Evolutionary conservation across 2,797 vertebrate genomes (phyloP).

Genomic region (Xenopus petersii): DNA sequence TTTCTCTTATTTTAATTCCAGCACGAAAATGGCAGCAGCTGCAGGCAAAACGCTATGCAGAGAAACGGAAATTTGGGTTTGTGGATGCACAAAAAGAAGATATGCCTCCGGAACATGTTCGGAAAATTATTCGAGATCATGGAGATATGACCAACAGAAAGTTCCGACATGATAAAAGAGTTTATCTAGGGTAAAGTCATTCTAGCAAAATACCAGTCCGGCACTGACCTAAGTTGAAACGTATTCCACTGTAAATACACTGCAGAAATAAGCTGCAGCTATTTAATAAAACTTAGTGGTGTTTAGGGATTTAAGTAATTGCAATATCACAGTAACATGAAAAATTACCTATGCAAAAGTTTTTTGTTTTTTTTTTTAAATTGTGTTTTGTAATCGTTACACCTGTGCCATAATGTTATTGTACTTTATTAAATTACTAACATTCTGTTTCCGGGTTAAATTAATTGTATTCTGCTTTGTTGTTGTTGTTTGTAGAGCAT

Average conservation of each 20-base stretch:
- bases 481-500: constrained; percentile 69
- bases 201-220: background rate
- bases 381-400: too few species aligned
- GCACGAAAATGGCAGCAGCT: constrained; percentile 98
- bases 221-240: too few species aligned
- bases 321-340: too few species aligned
- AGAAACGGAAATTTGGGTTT: constrained; percentile 98
- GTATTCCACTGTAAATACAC: too few species aligned
- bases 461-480: background rate
- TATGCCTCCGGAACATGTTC: constrained; percentile 97
- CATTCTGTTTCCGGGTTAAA: too few species aligned
- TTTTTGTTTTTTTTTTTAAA: too few species aligned
- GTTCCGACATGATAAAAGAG: constrained; percentile 96
- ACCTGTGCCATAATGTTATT: too few species aligned
- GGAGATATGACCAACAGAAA: constrained; percentile 99
- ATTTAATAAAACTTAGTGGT: too few species aligned
- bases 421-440: too few species aligned
- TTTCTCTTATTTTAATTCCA: constrained; percentile 50
- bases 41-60: constrained; percentile 95
- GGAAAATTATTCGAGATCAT: constrained; percentile 97
- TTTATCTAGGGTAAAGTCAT: constrained; percentile 84
- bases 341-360: too few species aligned
- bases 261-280: background rate
- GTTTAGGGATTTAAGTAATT: too few species aligned
- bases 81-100: constrained; percentile 99